These are phyloP conservation scores for Clistopyga incitator DNA, from an alignment of 2,888 invertebrate genomes.

Conservation along the genomic window DNA sequence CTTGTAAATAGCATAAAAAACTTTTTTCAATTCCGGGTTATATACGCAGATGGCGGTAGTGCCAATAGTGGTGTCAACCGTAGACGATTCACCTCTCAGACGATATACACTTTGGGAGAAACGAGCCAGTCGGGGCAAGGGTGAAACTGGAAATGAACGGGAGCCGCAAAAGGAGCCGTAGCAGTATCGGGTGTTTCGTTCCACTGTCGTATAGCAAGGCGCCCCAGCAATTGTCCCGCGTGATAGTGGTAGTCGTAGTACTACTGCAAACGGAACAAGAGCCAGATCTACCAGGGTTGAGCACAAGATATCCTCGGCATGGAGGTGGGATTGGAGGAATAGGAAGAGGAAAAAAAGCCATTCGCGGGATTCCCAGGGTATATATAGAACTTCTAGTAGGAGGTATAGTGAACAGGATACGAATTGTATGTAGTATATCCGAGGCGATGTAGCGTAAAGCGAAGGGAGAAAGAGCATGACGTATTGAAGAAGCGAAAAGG, in stretches of 20 bases:
- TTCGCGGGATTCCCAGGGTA: conserved; percentile 51
- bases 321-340: conserved; percentile 30
- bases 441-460: conserved; percentile 13
- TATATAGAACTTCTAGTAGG: background rate
- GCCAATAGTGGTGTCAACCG: conserved; percentile 9
- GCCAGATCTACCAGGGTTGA: conserved; percentile 6
- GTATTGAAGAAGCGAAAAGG: conserved; percentile 59
- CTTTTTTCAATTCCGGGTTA: conserved; percentile 29
- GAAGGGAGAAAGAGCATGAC: conserved; percentile 45
- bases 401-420: conserved; percentile 30
- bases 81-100: conserved; percentile 9
- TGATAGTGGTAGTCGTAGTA: background rate
- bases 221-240: conserved; percentile 32
- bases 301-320: conserved; percentile 9
- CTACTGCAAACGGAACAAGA: conserved; percentile 27
- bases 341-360: conserved; percentile 44
- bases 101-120: conserved; percentile 30
- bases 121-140: background rate
- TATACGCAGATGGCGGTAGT: background rate
- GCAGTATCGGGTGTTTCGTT: conserved; percentile 13
- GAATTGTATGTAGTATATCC: conserved; percentile 29
- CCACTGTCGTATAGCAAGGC: background rate
- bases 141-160: conserved; percentile 40
- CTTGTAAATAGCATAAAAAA: background rate
- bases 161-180: conserved; percentile 15